Base-by-base conservation (phyloP, 2,797 vertebrate genomes). In the Hydrocynus forskahlii region DNA sequence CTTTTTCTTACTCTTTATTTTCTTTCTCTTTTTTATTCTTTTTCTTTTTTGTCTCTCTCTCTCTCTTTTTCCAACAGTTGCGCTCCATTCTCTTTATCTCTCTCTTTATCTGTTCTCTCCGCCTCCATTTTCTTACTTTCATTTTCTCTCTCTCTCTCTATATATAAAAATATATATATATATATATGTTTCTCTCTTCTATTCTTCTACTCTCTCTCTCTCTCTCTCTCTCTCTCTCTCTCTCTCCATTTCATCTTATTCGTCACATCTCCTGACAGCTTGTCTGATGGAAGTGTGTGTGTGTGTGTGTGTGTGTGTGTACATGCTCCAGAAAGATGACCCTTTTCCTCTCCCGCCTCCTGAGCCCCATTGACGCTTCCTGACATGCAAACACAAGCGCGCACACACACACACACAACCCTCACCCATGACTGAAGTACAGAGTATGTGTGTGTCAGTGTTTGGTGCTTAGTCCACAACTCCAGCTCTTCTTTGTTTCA, bases 281-380 rank as follows among this genome's bases (percentile, higher is more conserved):
- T 71, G 16, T 79, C 21, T 54, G 19, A 45, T 76, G 59, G 72
- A 79, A 62, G 74, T 76, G 72, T 38, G 69, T 21, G 50, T 57
- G 50, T 71, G 63, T 76, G 72, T 77, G 40, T 78, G 29, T 59
- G 54, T 38, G 69, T 21, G 50, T 57, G 62, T 67, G 60, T 76
- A 23, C 7, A 48, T 19, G 57, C 67, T 71, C 43, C 55, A 79
- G 68, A 52, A 48, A 81, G 76, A 85, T 82, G 70, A 76, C 45
- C 83, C 35, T 19, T 67, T 85, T 85, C 83, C 84, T 82, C 70
- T 82, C 73, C 52, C 57, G 77, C 82, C 84, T 76, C 73, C 48
- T 14, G 73, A 72, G 81, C 77, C 75, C 67, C 69, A 76, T 80
- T 76, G 78, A 78, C 67, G 52, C 69, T 66, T 78, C 76, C 76